Evolutionary conservation across 2,113 vertebrate species (phyloP).

Genomic region (Dipodomys merriami): DNA sequence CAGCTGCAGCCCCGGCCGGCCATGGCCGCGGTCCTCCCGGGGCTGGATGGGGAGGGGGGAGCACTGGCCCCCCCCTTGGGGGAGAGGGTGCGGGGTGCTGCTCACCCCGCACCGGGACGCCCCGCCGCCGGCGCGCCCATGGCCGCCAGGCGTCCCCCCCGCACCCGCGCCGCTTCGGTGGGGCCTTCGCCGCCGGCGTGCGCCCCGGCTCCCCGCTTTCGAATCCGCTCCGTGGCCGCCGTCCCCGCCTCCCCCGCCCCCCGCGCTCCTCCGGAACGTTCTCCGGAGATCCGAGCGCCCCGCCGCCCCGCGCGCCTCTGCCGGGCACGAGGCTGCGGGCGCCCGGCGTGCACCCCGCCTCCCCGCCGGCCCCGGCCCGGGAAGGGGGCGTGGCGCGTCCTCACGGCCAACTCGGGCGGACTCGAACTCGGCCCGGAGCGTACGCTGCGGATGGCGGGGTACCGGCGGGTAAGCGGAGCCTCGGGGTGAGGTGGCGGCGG

Average conservation of each 20-base stretch:
- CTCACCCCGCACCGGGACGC: constrained; percentile 13
- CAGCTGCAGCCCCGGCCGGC: constrained; percentile 91
- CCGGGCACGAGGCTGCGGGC: neutral
- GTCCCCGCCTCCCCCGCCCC: neutral
- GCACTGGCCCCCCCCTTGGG: neutral
- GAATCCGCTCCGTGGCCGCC: constrained; percentile 23
- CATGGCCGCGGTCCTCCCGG: constrained; percentile 85
- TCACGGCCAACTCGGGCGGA: neutral
- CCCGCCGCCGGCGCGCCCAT: constrained; percentile 26
- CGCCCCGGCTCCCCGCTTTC: constrained; percentile 35
- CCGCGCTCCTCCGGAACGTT: neutral
- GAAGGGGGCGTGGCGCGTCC: constrained; percentile 62
- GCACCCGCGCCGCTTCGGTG: neutral
- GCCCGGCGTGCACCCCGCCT: neutral
- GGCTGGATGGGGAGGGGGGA: neutral
- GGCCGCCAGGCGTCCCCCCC: neutral
- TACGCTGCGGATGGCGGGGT: neutral
- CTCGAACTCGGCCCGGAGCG: neutral
- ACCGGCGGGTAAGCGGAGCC: neutral
- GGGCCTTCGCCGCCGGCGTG: constrained; percentile 37
- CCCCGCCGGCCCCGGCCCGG: neutral
- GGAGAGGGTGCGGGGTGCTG: neutral
- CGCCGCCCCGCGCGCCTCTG: neutral
- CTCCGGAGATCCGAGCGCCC: neutral
- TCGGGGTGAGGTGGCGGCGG: neutral